Base-by-base conservation (phyloP, 53 echinoderm and acorn worm species). In the Crossaster papposus region DNA sequence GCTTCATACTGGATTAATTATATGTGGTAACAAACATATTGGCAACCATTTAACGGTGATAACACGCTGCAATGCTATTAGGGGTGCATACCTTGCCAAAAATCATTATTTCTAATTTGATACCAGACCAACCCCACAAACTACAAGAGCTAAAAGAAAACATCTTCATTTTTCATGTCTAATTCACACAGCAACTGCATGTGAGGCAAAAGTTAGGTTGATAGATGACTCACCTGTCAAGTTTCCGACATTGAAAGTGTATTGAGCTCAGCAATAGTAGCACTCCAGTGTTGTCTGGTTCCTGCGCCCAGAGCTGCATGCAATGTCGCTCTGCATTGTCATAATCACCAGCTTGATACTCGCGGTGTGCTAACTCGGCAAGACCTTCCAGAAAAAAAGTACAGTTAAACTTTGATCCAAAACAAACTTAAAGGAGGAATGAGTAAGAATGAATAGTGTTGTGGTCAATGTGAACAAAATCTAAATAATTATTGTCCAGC, bases 291-390 rank as follows among this genome's bases (percentile, higher is more conserved):
- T 97, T 97, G 52, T 97, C 97, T 35, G 97, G 97, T 77, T 97
- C 97, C 86, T 97, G 97, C 37, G 94, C 79, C 97, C 97, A 97
- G 28, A 97, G 88, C 85, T 97, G 97, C 97, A 97, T 97, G 73
- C 97, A 97, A 64, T 97, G 97, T 52, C 94, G 91, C 80, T 97
- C 97, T 2, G 97, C 97, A 92, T 94, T 94, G 32, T 97, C 97
- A 91, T 95, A 97, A 79, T 97, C 95, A 31, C 97, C 97, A 51
- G 94, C 94, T 86, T 97, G 97, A 62, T 97, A 97, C 54, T 97
- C 95, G 34, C 92, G 88, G 54, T 97, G 97, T n/a, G 97, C 95
- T 90, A 97, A 89, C 37, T 97, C 97, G n/a, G 97, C 97, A 50
- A 97, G 89, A 86, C 97, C 97, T 96, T 78, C 28, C 33, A 71